phyloP scores from a whole-genome alignment of 2,888 invertebrate genomes.

The Sarcophaga carnaria region DNA sequence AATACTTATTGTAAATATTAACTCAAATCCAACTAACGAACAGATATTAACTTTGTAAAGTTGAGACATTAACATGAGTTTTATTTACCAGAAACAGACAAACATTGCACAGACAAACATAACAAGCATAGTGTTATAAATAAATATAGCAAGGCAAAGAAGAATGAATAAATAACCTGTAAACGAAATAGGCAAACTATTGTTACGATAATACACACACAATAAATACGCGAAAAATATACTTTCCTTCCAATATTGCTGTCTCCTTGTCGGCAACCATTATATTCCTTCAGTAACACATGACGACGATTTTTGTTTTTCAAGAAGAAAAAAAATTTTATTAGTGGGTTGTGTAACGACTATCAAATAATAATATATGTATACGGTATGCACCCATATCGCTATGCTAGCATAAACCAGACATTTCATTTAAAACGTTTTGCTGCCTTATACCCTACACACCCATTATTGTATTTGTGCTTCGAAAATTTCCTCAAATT shows the following conservation, averaged over 20 bases:
- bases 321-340: background rate
- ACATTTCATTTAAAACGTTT: background rate
- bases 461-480: background rate
- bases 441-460: background rate
- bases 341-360: constrained; percentile 56
- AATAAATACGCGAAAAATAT: background rate
- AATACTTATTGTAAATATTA: constrained; percentile 38
- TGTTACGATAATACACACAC: constrained; percentile 27
- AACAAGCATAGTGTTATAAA: constrained; percentile 5
- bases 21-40: constrained; percentile 25
- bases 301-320: constrained; percentile 29
- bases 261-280: no score
- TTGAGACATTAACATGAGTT: constrained; percentile 47
- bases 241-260: background rate
- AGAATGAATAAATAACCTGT: constrained; percentile 51
- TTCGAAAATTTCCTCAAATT: no score
- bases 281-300: constrained; percentile 1
- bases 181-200: constrained; percentile 54
- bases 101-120: background rate
- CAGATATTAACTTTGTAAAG: constrained; percentile 54
- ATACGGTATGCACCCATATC: background rate
- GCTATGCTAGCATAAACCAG: background rate
- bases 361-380: constrained; percentile 58
- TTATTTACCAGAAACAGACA: constrained; percentile 44
- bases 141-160: background rate